Evolutionary conservation across 1,140 invertebrate species (phyloP).

Genomic region (Uloborus diversus): DNA sequence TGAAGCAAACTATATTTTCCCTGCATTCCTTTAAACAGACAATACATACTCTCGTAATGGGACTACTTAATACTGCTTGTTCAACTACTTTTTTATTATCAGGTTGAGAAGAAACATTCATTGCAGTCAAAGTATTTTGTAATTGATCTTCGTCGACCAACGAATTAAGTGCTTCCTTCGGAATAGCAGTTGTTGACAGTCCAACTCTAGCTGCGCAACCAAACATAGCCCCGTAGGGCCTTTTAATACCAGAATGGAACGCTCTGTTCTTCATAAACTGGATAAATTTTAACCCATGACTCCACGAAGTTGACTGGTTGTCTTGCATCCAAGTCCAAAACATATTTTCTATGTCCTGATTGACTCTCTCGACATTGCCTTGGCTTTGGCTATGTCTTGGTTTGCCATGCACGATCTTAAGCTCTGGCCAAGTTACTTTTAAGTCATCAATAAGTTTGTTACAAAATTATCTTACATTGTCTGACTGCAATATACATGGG

Average conservation of each 20-base stretch:
- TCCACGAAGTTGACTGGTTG: conserved; percentile 3
- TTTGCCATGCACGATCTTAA: background rate
- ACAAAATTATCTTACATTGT: conserved; percentile 3
- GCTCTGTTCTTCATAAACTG: conserved; percentile 32
- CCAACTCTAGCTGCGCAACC: conserved; percentile 14
- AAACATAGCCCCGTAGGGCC: background rate
- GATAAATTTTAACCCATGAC: conserved; percentile 23
- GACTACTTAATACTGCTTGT: conserved; percentile 49
- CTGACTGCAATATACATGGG: background rate
- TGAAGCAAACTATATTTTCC: conserved; percentile 41
- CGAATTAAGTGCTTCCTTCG: conserved; percentile 12
- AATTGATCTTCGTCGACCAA: conserved; percentile 33
- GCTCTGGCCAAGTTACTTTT: background rate
- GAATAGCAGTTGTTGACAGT: conserved; percentile 1
- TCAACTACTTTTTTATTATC: conserved; percentile 43
- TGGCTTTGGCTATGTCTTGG: conserved; percentile 8
- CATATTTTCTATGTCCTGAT: conserved; percentile 2
- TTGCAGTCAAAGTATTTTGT: conserved; percentile 45
- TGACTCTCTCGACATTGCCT: background rate
- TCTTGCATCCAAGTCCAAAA: background rate
- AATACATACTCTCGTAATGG: conserved; percentile 46
- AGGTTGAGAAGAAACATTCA: conserved; percentile 47
- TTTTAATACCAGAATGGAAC: conserved; percentile 20
- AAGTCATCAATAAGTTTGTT: background rate
- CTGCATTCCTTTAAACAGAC: conserved; percentile 45